A percentile compares a stretch with the other conserved stretches of the same genome.
phyloP scores from a whole-genome alignment of 2,888 invertebrate species.

The Chirona hameri region DNA sequence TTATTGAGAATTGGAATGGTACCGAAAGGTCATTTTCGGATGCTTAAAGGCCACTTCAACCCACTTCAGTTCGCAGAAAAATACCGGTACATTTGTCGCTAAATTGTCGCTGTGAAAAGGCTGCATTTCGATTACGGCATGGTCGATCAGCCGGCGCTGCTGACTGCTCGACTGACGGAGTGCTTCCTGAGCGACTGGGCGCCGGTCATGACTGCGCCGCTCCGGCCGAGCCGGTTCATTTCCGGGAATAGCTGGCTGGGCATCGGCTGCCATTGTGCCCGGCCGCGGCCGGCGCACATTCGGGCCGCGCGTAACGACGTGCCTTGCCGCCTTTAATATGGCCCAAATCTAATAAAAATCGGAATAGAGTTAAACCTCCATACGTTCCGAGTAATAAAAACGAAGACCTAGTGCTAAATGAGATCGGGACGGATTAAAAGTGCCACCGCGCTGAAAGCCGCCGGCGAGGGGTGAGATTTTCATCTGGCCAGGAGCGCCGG shows the following conservation, averaged over 20 bases:
- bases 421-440: constrained; percentile 25
- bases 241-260: neutral
- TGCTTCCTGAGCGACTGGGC: neutral
- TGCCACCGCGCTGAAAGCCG: constrained; percentile 25
- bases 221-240: neutral
- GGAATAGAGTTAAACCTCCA: constrained; percentile 28
- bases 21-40: neutral
- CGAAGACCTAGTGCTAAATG: constrained; percentile 28
- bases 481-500: neutral
- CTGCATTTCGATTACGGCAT: neutral
- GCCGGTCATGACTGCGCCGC: neutral
- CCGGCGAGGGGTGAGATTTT: constrained; percentile 7
- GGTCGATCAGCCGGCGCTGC: neutral
- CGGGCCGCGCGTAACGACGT: neutral
- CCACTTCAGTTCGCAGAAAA: neutral
- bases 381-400: constrained; percentile 28
- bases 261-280: neutral
- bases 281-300: neutral
- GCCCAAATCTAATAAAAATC: constrained; percentile 27
- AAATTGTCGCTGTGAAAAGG: neutral
- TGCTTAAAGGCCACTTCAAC: neutral
- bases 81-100: neutral
- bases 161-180: neutral
- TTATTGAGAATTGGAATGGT: neutral
- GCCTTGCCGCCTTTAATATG: constrained; percentile 27